Base-by-base conservation (phyloP, 2,797 vertebrate genomes). In the Poeciliopsis presidionis region DNA sequence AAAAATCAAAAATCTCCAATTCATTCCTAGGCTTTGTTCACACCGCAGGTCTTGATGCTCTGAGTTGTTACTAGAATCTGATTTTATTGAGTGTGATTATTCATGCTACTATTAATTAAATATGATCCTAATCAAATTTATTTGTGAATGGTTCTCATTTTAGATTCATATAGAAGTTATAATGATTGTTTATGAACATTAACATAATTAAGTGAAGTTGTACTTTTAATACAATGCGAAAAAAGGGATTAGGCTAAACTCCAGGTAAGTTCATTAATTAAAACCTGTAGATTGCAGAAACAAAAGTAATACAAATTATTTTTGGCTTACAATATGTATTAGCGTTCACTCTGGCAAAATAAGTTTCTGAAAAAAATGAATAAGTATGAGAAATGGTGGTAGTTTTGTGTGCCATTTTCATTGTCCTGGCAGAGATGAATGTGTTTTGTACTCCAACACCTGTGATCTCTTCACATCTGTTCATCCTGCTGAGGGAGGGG, bases 391-490 rank as follows among this genome's bases (percentile, higher is more conserved):
- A 92, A 92, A 86, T 83, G 84, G 84, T 85, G 85, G 81, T 78
- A 84, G 90, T 86, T 91, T 89, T 81, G 80, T 86, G 80, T 82
- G 75, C 89, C 75, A 75, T 88, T 94, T 90, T 90, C 78, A 75
- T 76, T 59, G 80, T 88, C 89, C 84, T 89, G 84, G 75, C 80
- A 83, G 81, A 86, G 80, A 87, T 89, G 81, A 87, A 87, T 84
- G 74, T 8, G 55, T 87, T 90, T 91, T 90, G 89, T 89, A 81
- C 85, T 90, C 59, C 16, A 86, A 91, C 89, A 92, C 89, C 91
- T 93, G 88, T 86, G 87, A 91, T 92, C 88, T 82, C 81, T 86
- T 89, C 88, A 90, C 88, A 92, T 91, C 87, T 92, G 90, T 83
- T 92, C 89, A 88, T 89, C 90, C 90, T 90, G 86, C 80, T 89